Base-by-base conservation (phyloP, 30 jellyfish, hydroid and myxozoan genomes). In the Cassiopea xamachana region DNA sequence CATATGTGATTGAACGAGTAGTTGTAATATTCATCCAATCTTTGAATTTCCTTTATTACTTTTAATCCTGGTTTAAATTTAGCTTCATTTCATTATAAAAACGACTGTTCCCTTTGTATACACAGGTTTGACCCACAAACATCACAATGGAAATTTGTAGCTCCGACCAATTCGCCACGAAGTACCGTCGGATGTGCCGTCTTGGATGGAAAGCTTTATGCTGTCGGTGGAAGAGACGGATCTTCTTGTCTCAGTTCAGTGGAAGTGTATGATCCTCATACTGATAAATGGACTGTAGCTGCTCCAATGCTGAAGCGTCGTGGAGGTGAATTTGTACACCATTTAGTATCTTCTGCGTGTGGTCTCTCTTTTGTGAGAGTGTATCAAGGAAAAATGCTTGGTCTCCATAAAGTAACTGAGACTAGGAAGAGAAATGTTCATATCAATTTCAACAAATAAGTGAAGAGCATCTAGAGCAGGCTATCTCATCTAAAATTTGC, bases 141-240 rank as follows among this genome's bases (percentile, higher is more conserved):
- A 18, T 68, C 77, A 2, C 98, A 91, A 61, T 95, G 99, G 99
- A 91, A 92, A 71, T 83, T 95, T 73, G 99, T 95, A 58, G 96
- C 97, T 18, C 94, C 98, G 2, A 95, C 95, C 89, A 91, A 87
- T 60, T 91, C 98, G 1, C 99, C 99, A 18, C 18, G 99, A 87
- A 95, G 99, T 59, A 95, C 99, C 1, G 99, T 84, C 7, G 99
- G 98, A 46, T 96, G 94, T 75, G 92, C 99, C 50, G 99, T 95
- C 12, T 81, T 95, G 39, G 97, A 95, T 2, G 88, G 89, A 9
- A 91, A 87, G 81, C 96, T 95, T 46, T 95, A 95, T 80, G 96
- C 99, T 44, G 98, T 95, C 43, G 99, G 99, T 1, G 99, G 99
- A 7, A 69, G 99, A 48, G 99, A 95, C 80, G 99, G 99, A 15